These are phyloP conservation scores for Rhamnusium bicolor DNA, from an alignment of 2,888 invertebrate genomes.

Conservation along the genomic window DNA sequence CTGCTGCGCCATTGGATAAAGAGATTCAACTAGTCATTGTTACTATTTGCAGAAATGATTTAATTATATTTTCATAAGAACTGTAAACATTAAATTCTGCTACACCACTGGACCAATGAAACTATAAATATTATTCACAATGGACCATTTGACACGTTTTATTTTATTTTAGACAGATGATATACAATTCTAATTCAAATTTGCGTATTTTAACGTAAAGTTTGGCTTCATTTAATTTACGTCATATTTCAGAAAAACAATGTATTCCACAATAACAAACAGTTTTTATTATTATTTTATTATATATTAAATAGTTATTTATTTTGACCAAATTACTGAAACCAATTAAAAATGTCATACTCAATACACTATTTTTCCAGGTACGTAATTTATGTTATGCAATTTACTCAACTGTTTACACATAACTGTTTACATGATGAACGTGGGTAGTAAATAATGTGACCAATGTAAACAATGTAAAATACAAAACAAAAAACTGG, in stretches of 20 bases:
- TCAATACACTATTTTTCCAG: neutral
- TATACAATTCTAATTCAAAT: conserved; percentile 22
- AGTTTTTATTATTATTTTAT: no score
- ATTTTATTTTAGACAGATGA: conserved; percentile 28
- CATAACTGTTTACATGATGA: no score
- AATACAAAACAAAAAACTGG: no score
- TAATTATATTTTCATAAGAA: conserved; percentile 23
- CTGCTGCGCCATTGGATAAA: neutral
- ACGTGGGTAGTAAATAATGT: no score
- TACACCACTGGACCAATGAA: conserved; percentile 28
- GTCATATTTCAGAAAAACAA: conserved; percentile 8
- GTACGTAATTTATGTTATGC: no score
- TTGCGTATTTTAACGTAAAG: conserved; percentile 14
- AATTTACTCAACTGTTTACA: no score
- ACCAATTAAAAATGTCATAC: neutral
- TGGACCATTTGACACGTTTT: conserved; percentile 28
- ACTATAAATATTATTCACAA: conserved; percentile 30
- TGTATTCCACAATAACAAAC: no score
- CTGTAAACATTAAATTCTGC: conserved; percentile 15
- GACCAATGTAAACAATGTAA: no score
- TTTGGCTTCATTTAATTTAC: conserved; percentile 8
- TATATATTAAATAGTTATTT: neutral
- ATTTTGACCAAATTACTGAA: neutral
- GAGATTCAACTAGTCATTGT: neutral
- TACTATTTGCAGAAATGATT: conserved; percentile 22